These are phyloP conservation scores for Ectobius pallidus DNA, from an alignment of 2,888 invertebrate genomes.

Conservation along the genomic window DNA sequence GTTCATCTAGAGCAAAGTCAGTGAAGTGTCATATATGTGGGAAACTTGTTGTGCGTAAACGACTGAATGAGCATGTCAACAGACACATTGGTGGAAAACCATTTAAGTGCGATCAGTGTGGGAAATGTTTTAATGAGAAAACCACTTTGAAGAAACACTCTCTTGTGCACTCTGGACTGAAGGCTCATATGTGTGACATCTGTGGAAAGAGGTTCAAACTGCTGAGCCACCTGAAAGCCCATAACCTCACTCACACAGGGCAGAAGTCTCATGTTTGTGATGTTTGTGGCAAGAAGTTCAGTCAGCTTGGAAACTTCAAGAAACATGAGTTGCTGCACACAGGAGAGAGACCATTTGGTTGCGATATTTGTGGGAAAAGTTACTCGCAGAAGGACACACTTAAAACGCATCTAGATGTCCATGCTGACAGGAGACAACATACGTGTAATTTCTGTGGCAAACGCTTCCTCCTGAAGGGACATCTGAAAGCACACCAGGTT, in stretches of 20 bases:
- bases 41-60: no score
- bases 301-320: slow-evolving; percentile 29
- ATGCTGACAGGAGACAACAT: no score
- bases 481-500: not conserved
- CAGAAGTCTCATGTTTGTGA: slow-evolving; percentile 35
- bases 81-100: no score
- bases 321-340: slow-evolving; percentile 40
- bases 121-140: not conserved
- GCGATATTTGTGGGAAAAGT: slow-evolving; percentile 38
- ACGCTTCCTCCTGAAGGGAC: not conserved
- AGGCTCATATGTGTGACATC: slow-evolving; percentile 16
- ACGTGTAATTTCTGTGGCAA: not conserved
- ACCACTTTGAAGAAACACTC: slow-evolving; percentile 33
- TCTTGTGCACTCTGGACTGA: slow-evolving; percentile 32
- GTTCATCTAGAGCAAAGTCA: no score
- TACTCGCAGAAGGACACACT: slow-evolving; percentile 19
- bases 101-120: slow-evolving; percentile 37
- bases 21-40: no score
- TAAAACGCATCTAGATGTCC: slow-evolving; percentile 12
- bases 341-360: slow-evolving; percentile 37
- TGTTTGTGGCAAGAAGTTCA: slow-evolving; percentile 32
- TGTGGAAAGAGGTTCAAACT: slow-evolving; percentile 38
- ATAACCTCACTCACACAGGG: slow-evolving; percentile 37
- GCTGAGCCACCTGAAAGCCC: slow-evolving; percentile 34
- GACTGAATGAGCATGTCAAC: no score